Conservation (phyloP, 2,113 vertebrate species). For the Butastur rufipennis region DNA sequence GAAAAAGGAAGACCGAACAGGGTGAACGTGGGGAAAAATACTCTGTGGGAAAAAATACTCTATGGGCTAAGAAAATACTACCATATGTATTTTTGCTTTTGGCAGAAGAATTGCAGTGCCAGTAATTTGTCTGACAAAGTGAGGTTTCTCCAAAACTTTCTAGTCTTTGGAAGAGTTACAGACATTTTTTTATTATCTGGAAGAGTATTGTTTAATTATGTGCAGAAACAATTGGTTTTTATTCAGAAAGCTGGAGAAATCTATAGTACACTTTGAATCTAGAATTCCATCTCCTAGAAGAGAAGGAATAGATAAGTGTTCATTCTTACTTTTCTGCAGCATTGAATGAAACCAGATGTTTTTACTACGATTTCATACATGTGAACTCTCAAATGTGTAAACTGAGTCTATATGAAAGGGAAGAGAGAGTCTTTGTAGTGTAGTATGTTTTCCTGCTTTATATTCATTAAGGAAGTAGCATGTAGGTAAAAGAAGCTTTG, state of each 20-base stretch:
- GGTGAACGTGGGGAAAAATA: background rate
- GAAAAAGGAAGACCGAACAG: background rate
- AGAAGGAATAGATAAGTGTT: background rate
- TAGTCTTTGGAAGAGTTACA: background rate
- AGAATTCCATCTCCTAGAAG: background rate
- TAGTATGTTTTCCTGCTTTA: background rate
- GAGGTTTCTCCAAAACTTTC: background rate
- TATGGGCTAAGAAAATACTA: background rate
- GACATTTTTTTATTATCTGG: background rate
- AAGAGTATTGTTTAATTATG: background rate
- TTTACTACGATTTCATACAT: background rate
- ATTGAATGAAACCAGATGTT: background rate
- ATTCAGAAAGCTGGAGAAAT: background rate
- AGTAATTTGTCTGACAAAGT: background rate
- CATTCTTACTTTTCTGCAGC: background rate
- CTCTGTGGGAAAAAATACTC: background rate
- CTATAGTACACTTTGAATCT: background rate
- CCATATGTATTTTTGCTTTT: background rate
- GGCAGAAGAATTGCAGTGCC: background rate
- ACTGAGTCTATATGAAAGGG: background rate
- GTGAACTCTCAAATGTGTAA: background rate
- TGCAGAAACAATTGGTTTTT: background rate
- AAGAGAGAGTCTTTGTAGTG: background rate
- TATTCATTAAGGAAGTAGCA: background rate
- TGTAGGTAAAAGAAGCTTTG: background rate